These are phyloP conservation scores for Rhizomys pruinosus DNA, from an alignment of 2,113 vertebrate genomes.

Conservation along the genomic window DNA sequence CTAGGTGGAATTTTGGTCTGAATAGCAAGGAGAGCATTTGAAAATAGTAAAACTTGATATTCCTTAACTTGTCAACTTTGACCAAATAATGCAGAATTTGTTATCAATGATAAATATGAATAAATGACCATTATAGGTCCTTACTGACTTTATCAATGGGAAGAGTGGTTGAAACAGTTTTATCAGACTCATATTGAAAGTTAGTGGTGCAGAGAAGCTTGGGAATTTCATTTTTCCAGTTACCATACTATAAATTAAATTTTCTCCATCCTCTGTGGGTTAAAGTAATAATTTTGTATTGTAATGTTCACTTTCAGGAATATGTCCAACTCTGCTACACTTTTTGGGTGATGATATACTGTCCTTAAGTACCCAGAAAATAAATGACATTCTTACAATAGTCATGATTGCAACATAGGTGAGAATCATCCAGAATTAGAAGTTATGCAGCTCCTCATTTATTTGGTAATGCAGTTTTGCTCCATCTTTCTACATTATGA, in stretches of 20 bases:
- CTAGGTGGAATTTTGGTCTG: not conserved
- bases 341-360: not conserved
- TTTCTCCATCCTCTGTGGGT: not conserved
- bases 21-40: not conserved
- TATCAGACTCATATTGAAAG: not conserved
- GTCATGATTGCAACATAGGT: not conserved
- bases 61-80: not conserved
- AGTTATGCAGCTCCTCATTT: not conserved
- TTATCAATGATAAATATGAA: conserved; percentile 1
- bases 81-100: not conserved
- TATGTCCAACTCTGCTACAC: not conserved
- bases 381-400: not conserved
- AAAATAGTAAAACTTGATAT: not conserved
- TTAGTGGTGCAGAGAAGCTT: not conserved
- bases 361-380: not conserved
- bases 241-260: not conserved
- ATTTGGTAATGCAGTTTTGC: not conserved
- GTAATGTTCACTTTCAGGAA: not conserved
- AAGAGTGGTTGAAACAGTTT: not conserved
- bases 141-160: not conserved
- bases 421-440: not conserved
- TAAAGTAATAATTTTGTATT: not conserved
- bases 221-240: not conserved
- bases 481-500: not conserved
- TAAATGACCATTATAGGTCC: conserved; percentile 28